These are phyloP conservation scores for Pinna nobilis DNA, from an alignment of 1,140 invertebrate genomes.

Conservation along the genomic window DNA sequence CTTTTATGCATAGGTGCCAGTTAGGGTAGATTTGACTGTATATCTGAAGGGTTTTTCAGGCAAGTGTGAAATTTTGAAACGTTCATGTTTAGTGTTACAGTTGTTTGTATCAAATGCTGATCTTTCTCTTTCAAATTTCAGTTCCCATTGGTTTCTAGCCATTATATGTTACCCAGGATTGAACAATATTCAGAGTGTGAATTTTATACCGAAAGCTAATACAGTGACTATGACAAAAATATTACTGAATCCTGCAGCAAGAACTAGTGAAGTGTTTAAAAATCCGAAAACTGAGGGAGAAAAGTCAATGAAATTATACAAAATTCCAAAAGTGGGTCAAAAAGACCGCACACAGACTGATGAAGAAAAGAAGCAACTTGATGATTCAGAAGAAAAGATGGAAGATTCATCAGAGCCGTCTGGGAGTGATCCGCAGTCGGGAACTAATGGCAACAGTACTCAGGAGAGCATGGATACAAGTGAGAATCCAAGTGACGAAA, in stretches of 20 bases:
- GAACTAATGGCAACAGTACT: background rate
- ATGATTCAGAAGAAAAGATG: background rate
- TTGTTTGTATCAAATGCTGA: too few relatives aligned
- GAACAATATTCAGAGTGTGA: conserved; percentile 11
- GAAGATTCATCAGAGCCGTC: background rate
- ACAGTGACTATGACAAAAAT: background rate
- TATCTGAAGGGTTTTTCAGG: too few relatives aligned
- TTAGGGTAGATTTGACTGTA: too few relatives aligned
- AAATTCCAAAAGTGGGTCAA: background rate
- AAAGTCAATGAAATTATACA: background rate
- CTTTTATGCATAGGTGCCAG: too few relatives aligned
- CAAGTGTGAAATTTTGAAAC: too few relatives aligned
- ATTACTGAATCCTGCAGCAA: background rate
- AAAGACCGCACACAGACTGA: background rate
- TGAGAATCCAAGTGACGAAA: background rate
- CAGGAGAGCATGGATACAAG: conserved; percentile 16
- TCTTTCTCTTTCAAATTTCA: conserved; percentile 70
- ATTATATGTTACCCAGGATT: conserved; percentile 94
- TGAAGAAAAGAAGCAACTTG: background rate
- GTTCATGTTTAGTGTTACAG: too few relatives aligned
- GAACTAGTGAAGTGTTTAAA: conserved; percentile 5
- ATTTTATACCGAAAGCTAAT: conserved; percentile 28
- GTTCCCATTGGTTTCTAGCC: conserved; percentile 96
- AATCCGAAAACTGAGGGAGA: conserved; percentile 1
- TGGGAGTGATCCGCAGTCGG: background rate